phyloP scores from a whole-genome alignment of 2,797 vertebrate genomes.

The Chaenodraco wilsoni region DNA sequence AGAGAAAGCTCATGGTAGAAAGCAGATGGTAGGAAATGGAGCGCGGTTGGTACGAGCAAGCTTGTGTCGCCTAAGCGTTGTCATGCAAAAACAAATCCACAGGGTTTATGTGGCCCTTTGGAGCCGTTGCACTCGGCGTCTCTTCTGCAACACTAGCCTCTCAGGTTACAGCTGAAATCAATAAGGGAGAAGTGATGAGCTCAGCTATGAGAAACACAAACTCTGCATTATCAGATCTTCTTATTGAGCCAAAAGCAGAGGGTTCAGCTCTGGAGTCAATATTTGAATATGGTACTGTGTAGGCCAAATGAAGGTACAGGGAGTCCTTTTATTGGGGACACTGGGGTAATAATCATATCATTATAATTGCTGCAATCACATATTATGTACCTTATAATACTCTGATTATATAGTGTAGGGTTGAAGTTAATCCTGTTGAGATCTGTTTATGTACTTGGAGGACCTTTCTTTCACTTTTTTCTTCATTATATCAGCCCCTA shows the following conservation, averaged over 20 bases:
- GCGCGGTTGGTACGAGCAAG: background rate
- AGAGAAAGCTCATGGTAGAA: background rate
- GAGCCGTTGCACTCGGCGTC: conserved; percentile 37
- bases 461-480: too few species aligned
- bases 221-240: conserved; percentile 72
- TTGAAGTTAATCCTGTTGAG: too few species aligned
- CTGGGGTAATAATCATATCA: background rate
- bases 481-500: too few species aligned
- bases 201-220: conserved; percentile 76
- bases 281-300: conserved; percentile 13
- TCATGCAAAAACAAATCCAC: conserved; percentile 16
- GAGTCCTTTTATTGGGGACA: background rate
- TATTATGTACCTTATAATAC: background rate
- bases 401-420: too few species aligned
- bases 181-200: conserved; percentile 73
- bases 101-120: conserved; percentile 29
- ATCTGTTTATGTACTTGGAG: too few species aligned
- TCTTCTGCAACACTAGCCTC: conserved; percentile 57
- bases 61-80: conserved; percentile 4
- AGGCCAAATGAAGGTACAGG: conserved; percentile 5
- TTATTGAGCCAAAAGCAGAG: conserved; percentile 61
- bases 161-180: conserved; percentile 70
- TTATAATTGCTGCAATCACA: background rate
- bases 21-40: conserved; percentile 13
- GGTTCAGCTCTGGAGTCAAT: conserved; percentile 29